phyloP scores from a whole-genome alignment of 2,797 vertebrate species.

The Pygocentrus nattereri region DNA sequence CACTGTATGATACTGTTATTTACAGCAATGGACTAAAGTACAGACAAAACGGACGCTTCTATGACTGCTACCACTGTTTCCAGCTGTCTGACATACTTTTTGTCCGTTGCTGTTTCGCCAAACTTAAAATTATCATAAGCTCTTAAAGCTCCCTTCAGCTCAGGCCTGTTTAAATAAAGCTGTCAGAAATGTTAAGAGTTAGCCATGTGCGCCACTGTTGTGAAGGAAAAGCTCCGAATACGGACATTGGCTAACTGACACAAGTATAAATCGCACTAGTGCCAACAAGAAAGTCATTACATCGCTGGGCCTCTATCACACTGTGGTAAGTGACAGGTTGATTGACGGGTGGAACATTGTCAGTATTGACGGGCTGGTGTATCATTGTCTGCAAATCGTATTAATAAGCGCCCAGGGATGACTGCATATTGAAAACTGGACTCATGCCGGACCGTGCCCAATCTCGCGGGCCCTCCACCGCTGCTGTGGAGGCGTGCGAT shows the following conservation, averaged over 20 bases:
- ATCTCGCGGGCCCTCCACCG: constrained; percentile 52
- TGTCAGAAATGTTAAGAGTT: not conserved
- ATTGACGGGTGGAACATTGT: constrained; percentile 48
- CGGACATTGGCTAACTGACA: not conserved
- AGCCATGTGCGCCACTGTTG: not conserved
- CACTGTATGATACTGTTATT: too few relatives aligned
- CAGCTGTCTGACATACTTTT: too few relatives aligned
- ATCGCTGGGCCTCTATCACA: constrained; percentile 28
- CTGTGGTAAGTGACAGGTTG: constrained; percentile 20
- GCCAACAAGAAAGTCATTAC: constrained; percentile 12
- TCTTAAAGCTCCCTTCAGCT: not conserved
- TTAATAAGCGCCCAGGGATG: constrained; percentile 48
- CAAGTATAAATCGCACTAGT: not conserved
- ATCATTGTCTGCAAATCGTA: constrained; percentile 47
- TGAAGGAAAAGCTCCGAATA: not conserved
- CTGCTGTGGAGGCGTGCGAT: constrained; percentile 74
- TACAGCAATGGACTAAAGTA: too few relatives aligned
- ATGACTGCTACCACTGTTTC: not conserved
- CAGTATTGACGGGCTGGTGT: constrained; percentile 40
- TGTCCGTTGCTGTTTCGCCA: not conserved
- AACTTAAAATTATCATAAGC: too few relatives aligned
- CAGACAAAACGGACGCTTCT: too few relatives aligned
- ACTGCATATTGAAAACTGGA: constrained; percentile 44
- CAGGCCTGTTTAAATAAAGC: not conserved
- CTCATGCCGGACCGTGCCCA: constrained; percentile 41